phyloP scores from a whole-genome alignment of 2,797 vertebrate genomes.

The Scomberomorus guttatus region DNA sequence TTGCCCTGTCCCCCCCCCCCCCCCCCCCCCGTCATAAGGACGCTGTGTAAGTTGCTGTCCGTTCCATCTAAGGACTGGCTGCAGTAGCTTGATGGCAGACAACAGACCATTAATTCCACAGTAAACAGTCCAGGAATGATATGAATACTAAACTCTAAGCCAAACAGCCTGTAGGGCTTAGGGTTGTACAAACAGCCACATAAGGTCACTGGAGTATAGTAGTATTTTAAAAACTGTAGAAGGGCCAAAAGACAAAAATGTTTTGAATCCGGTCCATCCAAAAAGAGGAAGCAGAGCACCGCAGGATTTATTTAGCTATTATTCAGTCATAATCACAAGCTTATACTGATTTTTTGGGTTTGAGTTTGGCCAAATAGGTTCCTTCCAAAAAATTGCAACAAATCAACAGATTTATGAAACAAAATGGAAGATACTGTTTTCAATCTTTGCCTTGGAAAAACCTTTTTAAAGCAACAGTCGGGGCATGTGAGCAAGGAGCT shows the following conservation, averaged over 20 bases:
- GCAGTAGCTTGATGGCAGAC: slow-evolving; percentile 40
- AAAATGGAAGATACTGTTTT: not conserved
- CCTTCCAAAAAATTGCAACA: not conserved
- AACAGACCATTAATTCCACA: slow-evolving; percentile 57
- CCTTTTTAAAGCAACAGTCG: not conserved
- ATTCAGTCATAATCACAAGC: not conserved
- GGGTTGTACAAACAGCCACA: slow-evolving; percentile 27
- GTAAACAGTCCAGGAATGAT: slow-evolving; percentile 50
- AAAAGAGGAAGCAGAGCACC: not conserved
- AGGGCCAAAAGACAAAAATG: not conserved
- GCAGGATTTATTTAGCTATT: not conserved
- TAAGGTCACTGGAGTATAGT: slow-evolving; percentile 51
- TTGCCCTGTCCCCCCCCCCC: not conserved
- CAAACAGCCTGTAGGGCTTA: slow-evolving; percentile 38
- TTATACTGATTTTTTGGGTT: not conserved
- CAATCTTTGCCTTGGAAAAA: not conserved
- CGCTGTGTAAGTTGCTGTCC: not conserved
- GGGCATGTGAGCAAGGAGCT: too few relatives aligned
- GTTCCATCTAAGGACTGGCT: slow-evolving; percentile 14
- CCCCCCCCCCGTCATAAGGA: not conserved
- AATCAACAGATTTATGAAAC: not conserved
- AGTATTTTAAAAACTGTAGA: slow-evolving; percentile 3
- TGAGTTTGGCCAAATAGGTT: not conserved
- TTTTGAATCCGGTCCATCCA: not conserved
- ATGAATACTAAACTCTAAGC: slow-evolving; percentile 51